Evolutionary conservation across 2,888 invertebrate genomes (phyloP).

Genomic region (Oxystoma pomonae): DNA sequence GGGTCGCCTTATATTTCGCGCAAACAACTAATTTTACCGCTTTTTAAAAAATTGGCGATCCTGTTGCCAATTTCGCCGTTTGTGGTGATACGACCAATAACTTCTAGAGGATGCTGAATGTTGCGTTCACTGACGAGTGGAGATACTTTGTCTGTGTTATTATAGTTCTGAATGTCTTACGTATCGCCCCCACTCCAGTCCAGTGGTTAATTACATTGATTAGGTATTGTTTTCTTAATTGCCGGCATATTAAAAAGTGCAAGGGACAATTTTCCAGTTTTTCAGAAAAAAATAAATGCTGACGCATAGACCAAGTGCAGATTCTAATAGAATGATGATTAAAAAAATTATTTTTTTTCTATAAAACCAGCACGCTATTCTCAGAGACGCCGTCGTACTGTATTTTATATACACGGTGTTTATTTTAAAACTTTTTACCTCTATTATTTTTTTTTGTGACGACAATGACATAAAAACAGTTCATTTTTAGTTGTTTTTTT

Average conservation of each 20-base stretch:
- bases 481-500: too few species aligned
- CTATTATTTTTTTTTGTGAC: too few species aligned
- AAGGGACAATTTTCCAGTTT: not conserved
- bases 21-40: not conserved
- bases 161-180: conserved; percentile 30
- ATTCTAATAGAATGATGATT: too few species aligned
- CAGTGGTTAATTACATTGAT: conserved; percentile 15
- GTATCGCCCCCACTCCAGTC: conserved; percentile 25
- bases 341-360: too few species aligned
- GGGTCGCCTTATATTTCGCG: not conserved
- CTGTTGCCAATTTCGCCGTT: conserved; percentile 9
- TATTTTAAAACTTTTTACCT: too few species aligned
- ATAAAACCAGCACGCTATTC: too few species aligned
- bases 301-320: not conserved
- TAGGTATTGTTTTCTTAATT: conserved; percentile 19
- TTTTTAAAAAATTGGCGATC: conserved; percentile 3
- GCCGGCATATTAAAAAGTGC: conserved; percentile 4
- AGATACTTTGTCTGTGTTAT: conserved; percentile 24
- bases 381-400: too few species aligned
- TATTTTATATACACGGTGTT: too few species aligned
- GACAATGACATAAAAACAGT: too few species aligned
- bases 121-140: conserved; percentile 20
- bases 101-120: conserved; percentile 19
- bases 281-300: not conserved
- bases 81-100: conserved; percentile 7